Evolutionary conservation across 2,888 invertebrate species (phyloP).

Genomic region (Chymomyza amoena): DNA sequence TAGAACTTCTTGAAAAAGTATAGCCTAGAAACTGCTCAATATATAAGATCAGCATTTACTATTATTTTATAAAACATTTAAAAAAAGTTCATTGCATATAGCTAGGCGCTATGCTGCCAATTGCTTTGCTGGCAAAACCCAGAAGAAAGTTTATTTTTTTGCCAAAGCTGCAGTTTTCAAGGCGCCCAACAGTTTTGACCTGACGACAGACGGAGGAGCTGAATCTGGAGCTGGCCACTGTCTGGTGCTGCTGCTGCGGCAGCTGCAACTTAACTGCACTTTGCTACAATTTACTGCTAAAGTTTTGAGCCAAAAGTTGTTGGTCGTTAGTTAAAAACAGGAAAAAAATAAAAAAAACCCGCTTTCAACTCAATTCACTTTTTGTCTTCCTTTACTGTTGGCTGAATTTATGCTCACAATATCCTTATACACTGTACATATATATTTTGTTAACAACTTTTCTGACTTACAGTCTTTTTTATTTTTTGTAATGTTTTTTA

Average conservation of each 20-base stretch:
- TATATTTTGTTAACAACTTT: neutral
- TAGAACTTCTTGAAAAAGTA: no score
- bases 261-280: slow-evolving; percentile 4
- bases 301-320: neutral
- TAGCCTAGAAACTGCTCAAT: no score
- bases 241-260: neutral
- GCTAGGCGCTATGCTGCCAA: neutral
- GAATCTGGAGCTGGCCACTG: neutral
- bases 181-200: neutral
- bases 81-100: neutral
- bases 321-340: slow-evolving; percentile 4
- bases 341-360: neutral
- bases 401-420: neutral
- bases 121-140: neutral
- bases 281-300: slow-evolving; percentile 6
- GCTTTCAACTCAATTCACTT: neutral
- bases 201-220: neutral
- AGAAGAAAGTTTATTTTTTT: neutral
- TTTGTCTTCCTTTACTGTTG: neutral
- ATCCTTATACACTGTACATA: neutral
- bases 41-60: no score
- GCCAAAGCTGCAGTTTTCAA: neutral
- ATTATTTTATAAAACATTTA: no score
- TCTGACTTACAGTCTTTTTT: neutral
- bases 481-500: neutral